Conservation (phyloP, 2,888 invertebrate genomes). For the Falcaria lacertinaria region DNA sequence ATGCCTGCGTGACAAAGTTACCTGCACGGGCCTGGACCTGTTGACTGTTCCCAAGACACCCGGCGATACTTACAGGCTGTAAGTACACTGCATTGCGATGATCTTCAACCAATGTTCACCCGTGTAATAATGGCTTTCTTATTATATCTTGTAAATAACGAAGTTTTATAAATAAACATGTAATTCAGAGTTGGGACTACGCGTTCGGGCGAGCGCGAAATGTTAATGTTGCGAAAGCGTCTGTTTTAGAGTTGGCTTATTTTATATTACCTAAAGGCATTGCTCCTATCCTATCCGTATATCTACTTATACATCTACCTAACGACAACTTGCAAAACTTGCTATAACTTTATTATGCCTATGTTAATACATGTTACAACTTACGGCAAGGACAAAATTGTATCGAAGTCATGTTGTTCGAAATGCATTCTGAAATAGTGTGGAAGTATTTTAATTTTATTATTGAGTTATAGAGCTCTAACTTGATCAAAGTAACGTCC, state of each 20-base stretch:
- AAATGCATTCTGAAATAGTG: no score
- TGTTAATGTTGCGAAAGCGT: conserved; percentile 41
- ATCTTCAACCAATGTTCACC: not conserved
- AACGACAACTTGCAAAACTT: not conserved
- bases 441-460: no score
- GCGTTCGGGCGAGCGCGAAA: conserved; percentile 29
- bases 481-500: no score
- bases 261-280: conserved; percentile 12
- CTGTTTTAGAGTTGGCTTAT: conserved; percentile 23
- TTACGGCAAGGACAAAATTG: no score
- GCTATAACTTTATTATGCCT: no score
- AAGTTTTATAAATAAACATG: conserved; percentile 33
- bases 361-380: no score
- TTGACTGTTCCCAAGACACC: conserved; percentile 46
- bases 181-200: conserved; percentile 17
- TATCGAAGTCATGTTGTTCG: no score
- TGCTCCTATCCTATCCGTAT: conserved; percentile 4
- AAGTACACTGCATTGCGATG: conserved; percentile 3
- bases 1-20: conserved; percentile 47
- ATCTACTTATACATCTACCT: not conserved
- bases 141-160: conserved; percentile 19
- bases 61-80: conserved; percentile 56
- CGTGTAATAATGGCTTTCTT: conserved; percentile 16
- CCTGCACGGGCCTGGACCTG: conserved; percentile 53
- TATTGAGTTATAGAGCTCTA: no score